phyloP scores from a whole-genome alignment of 2,888 invertebrate species.

The Ormyrus nitidulus region DNA sequence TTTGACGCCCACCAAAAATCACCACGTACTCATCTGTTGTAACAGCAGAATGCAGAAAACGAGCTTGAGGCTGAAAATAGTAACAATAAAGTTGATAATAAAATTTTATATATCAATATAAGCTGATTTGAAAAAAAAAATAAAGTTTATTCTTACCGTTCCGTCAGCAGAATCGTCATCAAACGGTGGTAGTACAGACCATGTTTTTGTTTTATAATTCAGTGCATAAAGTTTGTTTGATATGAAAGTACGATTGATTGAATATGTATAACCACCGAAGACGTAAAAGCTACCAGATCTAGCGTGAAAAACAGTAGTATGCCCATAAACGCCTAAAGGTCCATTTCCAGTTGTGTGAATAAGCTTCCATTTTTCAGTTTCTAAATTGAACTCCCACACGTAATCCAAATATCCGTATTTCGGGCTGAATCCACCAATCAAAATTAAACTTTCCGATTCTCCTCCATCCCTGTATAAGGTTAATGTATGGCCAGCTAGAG shows the following conservation, averaged over 20 bases:
- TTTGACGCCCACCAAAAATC: conserved; percentile 90
- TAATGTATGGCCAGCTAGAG: conserved; percentile 93
- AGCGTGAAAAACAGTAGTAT: conserved; percentile 90
- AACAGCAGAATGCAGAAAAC: conserved; percentile 92
- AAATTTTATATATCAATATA: not conserved
- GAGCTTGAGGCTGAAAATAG: conserved; percentile 81
- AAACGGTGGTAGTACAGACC: conserved; percentile 88
- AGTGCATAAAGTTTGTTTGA: conserved; percentile 88
- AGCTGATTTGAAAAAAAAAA: conserved; percentile 1
- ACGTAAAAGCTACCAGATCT: conserved; percentile 90
- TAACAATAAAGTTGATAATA: not conserved
- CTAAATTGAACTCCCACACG: conserved; percentile 89
- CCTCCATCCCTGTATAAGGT: conserved; percentile 85
- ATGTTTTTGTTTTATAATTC: conserved; percentile 85
- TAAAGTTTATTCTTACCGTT: conserved; percentile 66
- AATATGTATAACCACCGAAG: conserved; percentile 90
- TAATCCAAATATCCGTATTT: conserved; percentile 84
- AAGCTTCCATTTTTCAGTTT: conserved; percentile 84
- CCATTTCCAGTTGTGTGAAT: conserved; percentile 84
- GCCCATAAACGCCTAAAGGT: conserved; percentile 90
- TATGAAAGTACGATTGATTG: conserved; percentile 82
- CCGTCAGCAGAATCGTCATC: conserved; percentile 76
- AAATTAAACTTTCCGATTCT: conserved; percentile 85
- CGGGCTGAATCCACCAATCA: conserved; percentile 92
- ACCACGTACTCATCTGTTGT: conserved; percentile 93